These are phyloP conservation scores for Ctenopoma multispine DNA, from an alignment of 2,797 vertebrate genomes.

Conservation along the genomic window DNA sequence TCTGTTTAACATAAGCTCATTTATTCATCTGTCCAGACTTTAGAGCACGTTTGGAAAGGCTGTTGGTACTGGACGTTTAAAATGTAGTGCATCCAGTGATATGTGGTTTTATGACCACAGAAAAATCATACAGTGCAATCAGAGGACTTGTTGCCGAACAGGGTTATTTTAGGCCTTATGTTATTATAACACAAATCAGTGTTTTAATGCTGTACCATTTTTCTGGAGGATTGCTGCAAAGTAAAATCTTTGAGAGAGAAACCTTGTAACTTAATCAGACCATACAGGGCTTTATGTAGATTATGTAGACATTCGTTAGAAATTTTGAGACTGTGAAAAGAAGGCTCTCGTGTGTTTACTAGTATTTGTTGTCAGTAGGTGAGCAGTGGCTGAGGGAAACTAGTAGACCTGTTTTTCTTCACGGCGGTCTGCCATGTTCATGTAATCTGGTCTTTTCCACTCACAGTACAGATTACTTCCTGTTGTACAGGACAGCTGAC, in stretches of 20 bases:
- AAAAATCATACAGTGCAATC: slow-evolving; percentile 26
- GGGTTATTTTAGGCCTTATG: slow-evolving; percentile 11
- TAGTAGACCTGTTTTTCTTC: background rate
- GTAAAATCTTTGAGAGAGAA: slow-evolving; percentile 1
- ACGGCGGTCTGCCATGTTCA: background rate
- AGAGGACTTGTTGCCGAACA: slow-evolving; percentile 38
- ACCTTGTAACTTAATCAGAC: background rate
- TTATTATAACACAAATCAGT: slow-evolving; percentile 16
- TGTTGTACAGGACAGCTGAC: background rate
- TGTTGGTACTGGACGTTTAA: slow-evolving; percentile 23
- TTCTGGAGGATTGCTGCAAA: slow-evolving; percentile 18
- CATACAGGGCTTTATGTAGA: slow-evolving; percentile 9
- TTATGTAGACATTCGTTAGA: slow-evolving; percentile 24
- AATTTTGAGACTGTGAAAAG: slow-evolving; percentile 22
- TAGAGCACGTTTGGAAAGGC: slow-evolving; percentile 3
- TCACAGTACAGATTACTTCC: slow-evolving; percentile 15
- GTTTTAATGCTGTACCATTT: slow-evolving; percentile 23
- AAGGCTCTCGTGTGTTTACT: slow-evolving; percentile 1
- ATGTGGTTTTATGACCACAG: slow-evolving; percentile 9
- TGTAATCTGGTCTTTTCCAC: slow-evolving; percentile 2
- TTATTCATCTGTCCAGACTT: slow-evolving; percentile 22
- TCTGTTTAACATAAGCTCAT: slow-evolving; percentile 30
- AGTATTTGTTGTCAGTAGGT: background rate
- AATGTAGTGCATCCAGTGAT: background rate
- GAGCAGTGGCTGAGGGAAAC: slow-evolving; percentile 1